Percentiles rank a stretch among this genome's conserved stretches.
Conservation (phyloP, 2,888 invertebrate genomes). For the Miltochrista miniata region DNA sequence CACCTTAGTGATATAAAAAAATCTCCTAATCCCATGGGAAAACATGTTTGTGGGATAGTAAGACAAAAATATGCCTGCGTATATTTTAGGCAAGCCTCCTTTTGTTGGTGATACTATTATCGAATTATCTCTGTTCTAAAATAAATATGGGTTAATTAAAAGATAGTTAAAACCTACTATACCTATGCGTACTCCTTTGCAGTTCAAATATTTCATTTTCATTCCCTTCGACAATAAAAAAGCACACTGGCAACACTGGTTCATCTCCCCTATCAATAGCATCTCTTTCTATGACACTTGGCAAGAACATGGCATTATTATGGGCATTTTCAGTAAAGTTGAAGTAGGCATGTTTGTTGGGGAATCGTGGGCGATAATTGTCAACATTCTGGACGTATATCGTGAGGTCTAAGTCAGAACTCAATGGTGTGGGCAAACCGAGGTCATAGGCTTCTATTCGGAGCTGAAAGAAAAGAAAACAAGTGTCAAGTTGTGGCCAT, state of each 20-base stretch:
- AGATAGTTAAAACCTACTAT: too few species aligned
- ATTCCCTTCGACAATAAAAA: conserved; percentile 95
- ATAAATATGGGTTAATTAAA: too few species aligned
- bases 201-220: conserved; percentile 88
- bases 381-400: conserved; percentile 95
- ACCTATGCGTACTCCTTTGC: conserved; percentile 89
- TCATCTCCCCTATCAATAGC: conserved; percentile 93
- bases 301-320: conserved; percentile 86
- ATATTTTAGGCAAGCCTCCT: too few species aligned
- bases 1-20: too few species aligned
- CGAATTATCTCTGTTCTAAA: too few species aligned
- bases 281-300: conserved; percentile 93
- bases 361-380: conserved; percentile 94
- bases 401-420: conserved; percentile 93
- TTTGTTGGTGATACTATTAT: too few species aligned
- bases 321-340: conserved; percentile 88
- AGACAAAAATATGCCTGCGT: too few species aligned
- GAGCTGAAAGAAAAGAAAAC: conserved; percentile 86
- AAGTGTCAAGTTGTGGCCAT: too few species aligned
- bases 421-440: conserved; percentile 93
- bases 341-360: conserved; percentile 86
- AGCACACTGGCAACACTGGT: conserved; percentile 93
- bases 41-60: too few species aligned
- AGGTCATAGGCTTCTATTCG: conserved; percentile 95
- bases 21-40: too few species aligned